Evolutionary conservation across 1,140 invertebrate genomes (phyloP), one percentile per base, ranked within the genome.

Genomic region (Steinernema feltiae): DNA sequence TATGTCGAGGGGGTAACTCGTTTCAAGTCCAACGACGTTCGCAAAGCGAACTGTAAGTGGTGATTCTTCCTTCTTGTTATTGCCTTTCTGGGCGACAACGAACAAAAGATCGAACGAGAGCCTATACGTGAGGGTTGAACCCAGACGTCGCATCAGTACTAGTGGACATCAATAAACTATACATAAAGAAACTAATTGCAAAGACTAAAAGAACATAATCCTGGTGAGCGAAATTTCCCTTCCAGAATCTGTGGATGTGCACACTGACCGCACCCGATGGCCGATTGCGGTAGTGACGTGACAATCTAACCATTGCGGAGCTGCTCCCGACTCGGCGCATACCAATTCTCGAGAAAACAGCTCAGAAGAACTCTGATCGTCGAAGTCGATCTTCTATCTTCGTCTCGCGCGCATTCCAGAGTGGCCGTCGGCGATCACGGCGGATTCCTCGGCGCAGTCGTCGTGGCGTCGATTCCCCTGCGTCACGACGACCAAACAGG

Each of bases 171-270:
- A 63, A 15, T 27, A 27, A 63, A 63, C 53, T 3, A 27, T 63
- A 27, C 53, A 63, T 15, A 21, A 63, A 63, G 53, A 63, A 63
- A 63, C 53, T 63, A 63, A 63, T 63, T 63, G 53, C 24, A 63
- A 63, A 27, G 7, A 63, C 24, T 7, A 27, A 7, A 7, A 7
- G 35, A 41, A 41, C 35, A 41, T n/a, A n/a, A n/a, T n/a, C n/a
- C n/a, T n/a, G n/a, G n/a, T n/a, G n/a, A n/a, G n/a, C n/a, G n/a
- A n/a, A n/a, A n/a, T n/a, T n/a, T n/a, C n/a, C n/a, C n/a, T n/a
- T n/a, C n/a, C n/a, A n/a, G n/a, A n/a, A n/a, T n/a, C n/a, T n/a
- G n/a, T n/a, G n/a, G n/a, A n/a, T n/a, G n/a, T n/a, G n/a, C n/a
- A n/a, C n/a, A n/a, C n/a, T n/a, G n/a, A n/a, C n/a, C n/a, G n/a